phyloP scores from a whole-genome alignment of 92 coral and sea anemone species.

The Porites lobata region DNA sequence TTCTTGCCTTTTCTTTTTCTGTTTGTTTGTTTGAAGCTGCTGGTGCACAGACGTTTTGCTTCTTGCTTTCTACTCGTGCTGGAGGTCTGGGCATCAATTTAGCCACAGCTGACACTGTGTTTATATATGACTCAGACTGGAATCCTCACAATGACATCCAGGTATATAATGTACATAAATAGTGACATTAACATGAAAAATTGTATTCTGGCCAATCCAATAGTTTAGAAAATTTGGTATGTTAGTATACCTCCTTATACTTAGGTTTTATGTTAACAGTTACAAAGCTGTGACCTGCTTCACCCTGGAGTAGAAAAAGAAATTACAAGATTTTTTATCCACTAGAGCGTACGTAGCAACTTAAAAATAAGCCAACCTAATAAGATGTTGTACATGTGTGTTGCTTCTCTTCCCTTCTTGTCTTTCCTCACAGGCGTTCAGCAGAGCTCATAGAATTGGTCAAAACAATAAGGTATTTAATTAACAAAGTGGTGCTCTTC shows the following conservation, averaged over 20 bases:
- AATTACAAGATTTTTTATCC: no score
- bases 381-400: no score
- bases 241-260: no score
- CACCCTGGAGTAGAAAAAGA: no score
- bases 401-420: background rate
- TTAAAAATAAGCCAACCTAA: background rate
- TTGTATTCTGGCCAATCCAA: background rate
- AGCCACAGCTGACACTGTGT: constrained; percentile 97
- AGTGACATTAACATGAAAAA: background rate
- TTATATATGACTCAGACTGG: constrained; percentile 99
- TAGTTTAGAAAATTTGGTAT: background rate
- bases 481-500: background rate
- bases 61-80: constrained; percentile 93
- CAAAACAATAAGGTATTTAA: constrained; percentile 84
- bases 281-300: no score
- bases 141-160: constrained; percentile 98
- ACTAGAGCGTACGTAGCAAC: no score
- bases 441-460: constrained; percentile 94
- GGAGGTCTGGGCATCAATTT: constrained; percentile 98
- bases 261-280: no score
- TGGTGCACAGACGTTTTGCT: constrained; percentile 92
- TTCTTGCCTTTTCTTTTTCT: background rate
- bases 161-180: constrained; percentile 25
- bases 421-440: constrained; percentile 71
- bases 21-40: constrained; percentile 70